These are phyloP conservation scores for Lasioglossum baleicum DNA, from an alignment of 1,140 invertebrate genomes.

Conservation along the genomic window DNA sequence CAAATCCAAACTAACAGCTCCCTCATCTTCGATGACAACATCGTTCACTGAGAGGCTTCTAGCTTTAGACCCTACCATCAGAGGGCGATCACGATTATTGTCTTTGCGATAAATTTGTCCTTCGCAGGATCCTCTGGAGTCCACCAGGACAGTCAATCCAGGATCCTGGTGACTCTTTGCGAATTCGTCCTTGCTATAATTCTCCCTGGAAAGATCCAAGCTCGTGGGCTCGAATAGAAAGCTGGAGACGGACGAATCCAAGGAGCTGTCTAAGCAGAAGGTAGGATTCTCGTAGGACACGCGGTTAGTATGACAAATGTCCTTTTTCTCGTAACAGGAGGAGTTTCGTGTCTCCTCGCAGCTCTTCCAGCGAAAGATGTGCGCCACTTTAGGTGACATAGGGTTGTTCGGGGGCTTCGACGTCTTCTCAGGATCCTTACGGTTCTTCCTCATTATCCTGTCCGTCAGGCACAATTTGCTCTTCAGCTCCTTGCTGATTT, in stretches of 20 bases:
- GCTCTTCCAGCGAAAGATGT: constrained; percentile 45
- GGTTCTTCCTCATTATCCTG: constrained; percentile 53
- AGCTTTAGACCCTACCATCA: neutral
- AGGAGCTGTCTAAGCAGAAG: constrained; percentile 73
- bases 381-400: constrained; percentile 31
- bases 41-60: constrained; percentile 39
- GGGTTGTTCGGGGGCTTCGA: neutral
- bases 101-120: neutral
- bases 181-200: neutral
- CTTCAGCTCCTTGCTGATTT: constrained; percentile 65
- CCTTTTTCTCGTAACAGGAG: neutral
- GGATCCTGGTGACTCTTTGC: neutral
- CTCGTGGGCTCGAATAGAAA: constrained; percentile 64
- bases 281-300: constrained; percentile 77
- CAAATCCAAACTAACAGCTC: neutral
- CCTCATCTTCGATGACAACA: neutral
- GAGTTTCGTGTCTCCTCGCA: constrained; percentile 5
- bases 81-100: neutral
- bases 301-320: constrained; percentile 7
- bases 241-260: constrained; percentile 70
- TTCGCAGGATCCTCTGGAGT: neutral
- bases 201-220: neutral
- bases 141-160: constrained; percentile 42
- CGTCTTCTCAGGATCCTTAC: constrained; percentile 41
- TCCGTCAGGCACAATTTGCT: constrained; percentile 66